phyloP scores from a whole-genome alignment of 2,888 invertebrate genomes.

The Nasonia oneida region DNA sequence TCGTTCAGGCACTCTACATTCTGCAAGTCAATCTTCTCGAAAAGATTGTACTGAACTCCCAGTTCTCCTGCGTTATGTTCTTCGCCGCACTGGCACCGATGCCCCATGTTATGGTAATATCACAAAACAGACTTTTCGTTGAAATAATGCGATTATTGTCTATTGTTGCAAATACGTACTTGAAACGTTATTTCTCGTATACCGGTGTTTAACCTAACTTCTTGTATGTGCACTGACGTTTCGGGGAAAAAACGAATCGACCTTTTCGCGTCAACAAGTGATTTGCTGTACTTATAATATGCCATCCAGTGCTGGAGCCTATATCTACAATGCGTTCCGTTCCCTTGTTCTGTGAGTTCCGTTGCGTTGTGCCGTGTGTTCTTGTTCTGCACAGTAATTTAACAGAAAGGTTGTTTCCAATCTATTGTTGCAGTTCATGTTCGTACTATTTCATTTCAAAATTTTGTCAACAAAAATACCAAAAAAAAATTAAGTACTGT shows the following conservation, averaged over 20 bases:
- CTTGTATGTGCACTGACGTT: conserved; percentile 12
- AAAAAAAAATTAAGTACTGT: no score
- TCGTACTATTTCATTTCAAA: no score
- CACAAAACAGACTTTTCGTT: background rate
- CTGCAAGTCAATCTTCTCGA: conserved; percentile 92
- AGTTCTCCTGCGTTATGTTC: conserved; percentile 80
- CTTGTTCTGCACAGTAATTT: no score
- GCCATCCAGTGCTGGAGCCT: no score
- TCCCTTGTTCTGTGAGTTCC: no score
- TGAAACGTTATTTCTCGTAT: conserved; percentile 5
- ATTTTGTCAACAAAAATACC: no score
- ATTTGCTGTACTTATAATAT: background rate
- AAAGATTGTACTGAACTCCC: conserved; percentile 91
- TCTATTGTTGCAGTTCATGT: no score
- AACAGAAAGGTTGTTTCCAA: no score
- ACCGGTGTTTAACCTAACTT: conserved; percentile 34
- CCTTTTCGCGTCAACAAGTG: conserved; percentile 41
- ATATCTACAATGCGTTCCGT: no score
- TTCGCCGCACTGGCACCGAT: conserved; percentile 71
- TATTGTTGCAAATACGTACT: background rate
- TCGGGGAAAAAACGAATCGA: background rate
- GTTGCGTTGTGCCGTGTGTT: no score
- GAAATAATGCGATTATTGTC: background rate
- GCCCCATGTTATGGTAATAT: conserved; percentile 66
- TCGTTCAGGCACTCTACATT: conserved; percentile 96